A percentile compares a stretch with the other conserved stretches of the same genome.
Conservation (phyloP, 2,888 invertebrate species). For the Ypsolopha sequella region DNA sequence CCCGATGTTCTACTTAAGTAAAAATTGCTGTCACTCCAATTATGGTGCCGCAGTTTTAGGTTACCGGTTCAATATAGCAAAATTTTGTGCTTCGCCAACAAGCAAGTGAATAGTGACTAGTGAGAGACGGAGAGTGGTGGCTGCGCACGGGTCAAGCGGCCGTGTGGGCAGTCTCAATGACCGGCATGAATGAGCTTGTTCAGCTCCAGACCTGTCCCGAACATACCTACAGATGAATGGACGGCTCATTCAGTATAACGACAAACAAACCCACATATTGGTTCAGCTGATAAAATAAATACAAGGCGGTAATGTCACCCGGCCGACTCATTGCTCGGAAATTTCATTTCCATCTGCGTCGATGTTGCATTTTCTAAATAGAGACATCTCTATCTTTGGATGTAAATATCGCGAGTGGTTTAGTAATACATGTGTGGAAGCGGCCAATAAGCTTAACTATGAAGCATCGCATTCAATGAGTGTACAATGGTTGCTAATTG, state of each 20-base stretch:
- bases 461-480: constrained; percentile 24
- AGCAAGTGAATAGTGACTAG: not conserved
- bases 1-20: constrained; percentile 26
- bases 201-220: constrained; percentile 10
- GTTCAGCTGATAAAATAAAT: not conserved
- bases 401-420: not conserved
- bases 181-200: constrained; percentile 31
- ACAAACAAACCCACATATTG: not conserved
- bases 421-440: constrained; percentile 1
- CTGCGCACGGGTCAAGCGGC: constrained; percentile 15
- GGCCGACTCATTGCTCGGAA: constrained; percentile 1
- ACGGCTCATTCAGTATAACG: constrained; percentile 22
- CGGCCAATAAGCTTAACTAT: constrained; percentile 17
- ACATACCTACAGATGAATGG: constrained; percentile 24
- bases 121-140: not conserved
- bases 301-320: not conserved
- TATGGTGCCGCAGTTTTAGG: not conserved
- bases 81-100: not conserved
- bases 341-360: not conserved
- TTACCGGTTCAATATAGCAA: not conserved
- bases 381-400: not conserved
- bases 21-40: constrained; percentile 20
- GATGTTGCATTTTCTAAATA: not conserved
- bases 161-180: constrained; percentile 30
- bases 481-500: constrained; percentile 26